Evolutionary conservation across 2,113 vertebrate species (phyloP).

Genomic region (sheep (Ovis aries)): DNA sequence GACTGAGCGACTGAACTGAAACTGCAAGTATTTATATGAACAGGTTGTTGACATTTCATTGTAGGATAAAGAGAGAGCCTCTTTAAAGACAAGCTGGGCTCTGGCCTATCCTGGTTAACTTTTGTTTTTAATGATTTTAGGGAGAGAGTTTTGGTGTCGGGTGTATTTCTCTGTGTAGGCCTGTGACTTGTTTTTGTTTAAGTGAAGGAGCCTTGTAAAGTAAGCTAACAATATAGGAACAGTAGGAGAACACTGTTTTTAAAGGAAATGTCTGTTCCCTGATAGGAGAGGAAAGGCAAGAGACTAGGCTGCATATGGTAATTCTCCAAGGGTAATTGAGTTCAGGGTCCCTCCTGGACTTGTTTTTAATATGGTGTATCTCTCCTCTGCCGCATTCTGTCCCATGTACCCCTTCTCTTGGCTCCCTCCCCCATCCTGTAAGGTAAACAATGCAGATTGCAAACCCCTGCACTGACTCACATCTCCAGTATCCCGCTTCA

Average conservation of each 20-base stretch:
- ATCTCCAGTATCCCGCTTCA: not conserved
- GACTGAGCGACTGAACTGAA: too few species aligned
- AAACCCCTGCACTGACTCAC: not conserved
- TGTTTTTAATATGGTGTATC: rapidly evolving
- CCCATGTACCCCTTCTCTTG: not conserved
- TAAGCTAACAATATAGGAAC: not conserved
- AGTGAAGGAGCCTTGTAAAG: not conserved
- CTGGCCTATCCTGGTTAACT: not conserved
- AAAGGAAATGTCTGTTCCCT: not conserved
- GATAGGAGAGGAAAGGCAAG: not conserved
- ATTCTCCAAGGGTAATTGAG: not conserved
- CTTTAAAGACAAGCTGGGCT: not conserved
- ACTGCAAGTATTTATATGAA: not conserved
- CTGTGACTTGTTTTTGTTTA: not conserved
- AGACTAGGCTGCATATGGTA: not conserved
- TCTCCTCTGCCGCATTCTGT: not conserved
- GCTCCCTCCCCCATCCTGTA: too few species aligned
- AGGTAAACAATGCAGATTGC: not conserved
- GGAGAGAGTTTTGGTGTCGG: not conserved
- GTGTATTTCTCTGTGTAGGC: not conserved
- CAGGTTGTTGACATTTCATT: not conserved
- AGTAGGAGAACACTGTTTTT: not conserved
- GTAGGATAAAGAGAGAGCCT: not conserved
- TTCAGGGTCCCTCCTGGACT: not conserved
- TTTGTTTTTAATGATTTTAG: not conserved